A percentile compares a stretch with the other conserved stretches of the same genome.
phyloP scores from a whole-genome alignment of 1,140 invertebrate species.

The Daktulosphaira vitifoliae region DNA sequence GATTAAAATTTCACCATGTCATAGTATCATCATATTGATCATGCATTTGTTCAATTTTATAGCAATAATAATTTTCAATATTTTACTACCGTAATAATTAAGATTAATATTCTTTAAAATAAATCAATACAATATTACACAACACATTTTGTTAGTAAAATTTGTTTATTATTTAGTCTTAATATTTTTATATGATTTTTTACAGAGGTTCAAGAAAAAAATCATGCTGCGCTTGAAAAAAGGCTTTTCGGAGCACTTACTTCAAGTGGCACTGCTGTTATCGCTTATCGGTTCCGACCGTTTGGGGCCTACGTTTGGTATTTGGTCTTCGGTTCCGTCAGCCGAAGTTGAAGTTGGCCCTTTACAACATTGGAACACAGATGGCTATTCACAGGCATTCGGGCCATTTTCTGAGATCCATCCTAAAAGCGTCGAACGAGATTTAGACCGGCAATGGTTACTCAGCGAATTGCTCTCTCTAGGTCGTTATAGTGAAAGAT shows the following conservation, averaged over 20 bases:
- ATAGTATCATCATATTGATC: too few species aligned
- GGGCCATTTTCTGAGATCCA: neutral
- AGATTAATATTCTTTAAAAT: too few species aligned
- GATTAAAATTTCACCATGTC: too few species aligned
- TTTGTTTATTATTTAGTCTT: too few species aligned
- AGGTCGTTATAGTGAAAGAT: constrained; percentile 9
- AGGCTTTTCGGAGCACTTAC: constrained; percentile 24
- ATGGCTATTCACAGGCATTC: constrained; percentile 1
- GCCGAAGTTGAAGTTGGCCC: constrained; percentile 18
- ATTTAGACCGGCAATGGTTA: constrained; percentile 17
- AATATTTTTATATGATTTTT: neutral
- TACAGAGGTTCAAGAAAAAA: constrained; percentile 7
- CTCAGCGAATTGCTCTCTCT: constrained; percentile 1
- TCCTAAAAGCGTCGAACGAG: constrained; percentile 1
- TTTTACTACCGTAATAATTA: too few species aligned
- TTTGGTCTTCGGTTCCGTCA: neutral
- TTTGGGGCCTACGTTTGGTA: neutral
- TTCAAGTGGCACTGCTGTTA: constrained; percentile 22
- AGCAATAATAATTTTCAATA: too few species aligned
- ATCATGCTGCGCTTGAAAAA: constrained; percentile 29
- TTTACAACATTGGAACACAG: neutral
- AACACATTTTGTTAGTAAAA: too few species aligned
- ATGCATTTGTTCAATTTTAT: too few species aligned
- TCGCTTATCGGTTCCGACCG: constrained; percentile 4
- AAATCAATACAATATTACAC: too few species aligned